A percentile compares a stretch with the other conserved stretches of the same genome.
Conservation (phyloP, 2,888 invertebrate genomes). For the Drosophila mayaguana region DNA sequence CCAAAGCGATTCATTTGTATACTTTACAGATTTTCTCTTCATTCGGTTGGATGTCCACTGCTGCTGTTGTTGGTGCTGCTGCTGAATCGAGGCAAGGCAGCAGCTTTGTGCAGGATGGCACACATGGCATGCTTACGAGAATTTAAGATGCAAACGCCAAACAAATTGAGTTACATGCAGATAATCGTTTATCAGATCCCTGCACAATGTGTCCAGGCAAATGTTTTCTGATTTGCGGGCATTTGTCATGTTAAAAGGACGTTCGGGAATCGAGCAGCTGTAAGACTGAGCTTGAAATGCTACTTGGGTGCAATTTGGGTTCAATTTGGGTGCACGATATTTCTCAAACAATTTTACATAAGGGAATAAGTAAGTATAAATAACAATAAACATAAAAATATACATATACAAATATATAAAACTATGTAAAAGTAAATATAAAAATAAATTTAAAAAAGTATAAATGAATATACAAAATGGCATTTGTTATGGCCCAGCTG, state of each 20-base stretch:
- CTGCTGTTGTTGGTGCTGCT: slow-evolving; percentile 11
- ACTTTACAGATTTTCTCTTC: slow-evolving; percentile 36
- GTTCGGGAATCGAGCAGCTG: background rate
- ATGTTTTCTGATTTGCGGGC: slow-evolving; percentile 39
- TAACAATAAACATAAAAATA: background rate
- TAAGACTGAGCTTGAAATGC: background rate
- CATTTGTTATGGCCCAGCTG: slow-evolving; percentile 22
- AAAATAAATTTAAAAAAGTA: too few relatives aligned
- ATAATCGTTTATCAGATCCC: slow-evolving; percentile 75
- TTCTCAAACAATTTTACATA: too few relatives aligned
- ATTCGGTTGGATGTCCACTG: slow-evolving; percentile 38
- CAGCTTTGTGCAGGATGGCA: slow-evolving; percentile 22
- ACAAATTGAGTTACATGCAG: slow-evolving; percentile 77
- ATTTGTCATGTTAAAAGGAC: slow-evolving; percentile 18
- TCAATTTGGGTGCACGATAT: background rate
- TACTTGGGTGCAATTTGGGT: background rate
- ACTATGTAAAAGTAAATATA: too few relatives aligned
- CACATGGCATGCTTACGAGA: slow-evolving; percentile 43
- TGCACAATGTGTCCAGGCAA: slow-evolving; percentile 32
- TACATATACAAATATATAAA: too few relatives aligned
- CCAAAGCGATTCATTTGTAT: slow-evolving; percentile 32
- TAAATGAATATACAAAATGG: too few relatives aligned
- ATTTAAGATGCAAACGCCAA: slow-evolving; percentile 54
- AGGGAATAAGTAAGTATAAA: too few relatives aligned
- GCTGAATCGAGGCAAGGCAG: slow-evolving; percentile 24